Percentiles rank a stretch among this genome's conserved stretches.
phyloP scores from a whole-genome alignment of 1,140 invertebrate species.

The Neodiprion virginianus region DNA sequence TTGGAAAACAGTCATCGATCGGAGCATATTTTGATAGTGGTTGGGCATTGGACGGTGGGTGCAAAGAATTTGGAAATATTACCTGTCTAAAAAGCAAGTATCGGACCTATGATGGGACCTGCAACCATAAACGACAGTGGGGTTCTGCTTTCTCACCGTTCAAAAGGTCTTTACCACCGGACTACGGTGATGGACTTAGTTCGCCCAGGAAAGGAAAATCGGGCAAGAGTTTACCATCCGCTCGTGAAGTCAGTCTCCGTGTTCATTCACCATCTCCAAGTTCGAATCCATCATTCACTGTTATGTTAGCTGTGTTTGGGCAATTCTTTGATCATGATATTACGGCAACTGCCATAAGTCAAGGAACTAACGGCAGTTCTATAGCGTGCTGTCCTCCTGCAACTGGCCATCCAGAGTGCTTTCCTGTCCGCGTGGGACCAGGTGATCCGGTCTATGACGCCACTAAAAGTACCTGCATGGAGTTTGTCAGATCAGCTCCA shows the following conservation, averaged over 20 bases:
- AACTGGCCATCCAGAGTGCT: slow-evolving; percentile 79
- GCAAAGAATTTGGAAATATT: slow-evolving; percentile 34
- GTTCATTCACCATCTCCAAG: slow-evolving; percentile 76
- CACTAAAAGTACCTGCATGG: slow-evolving; percentile 77
- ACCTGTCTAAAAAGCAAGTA: slow-evolving; percentile 61
- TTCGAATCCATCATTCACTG: slow-evolving; percentile 76
- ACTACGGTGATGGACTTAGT: slow-evolving; percentile 81
- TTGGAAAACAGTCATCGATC: slow-evolving; percentile 40
- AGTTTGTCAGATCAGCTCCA: slow-evolving; percentile 84
- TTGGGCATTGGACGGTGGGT: slow-evolving; percentile 54
- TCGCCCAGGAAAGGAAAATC: slow-evolving; percentile 67
- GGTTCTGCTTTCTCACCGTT: slow-evolving; percentile 82
- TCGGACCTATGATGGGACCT: slow-evolving; percentile 77
- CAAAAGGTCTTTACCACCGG: slow-evolving; percentile 73
- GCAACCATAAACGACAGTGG: slow-evolving; percentile 75
- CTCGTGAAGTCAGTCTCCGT: slow-evolving; percentile 74
- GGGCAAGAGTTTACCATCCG: slow-evolving; percentile 70
- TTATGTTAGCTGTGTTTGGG: slow-evolving; percentile 89
- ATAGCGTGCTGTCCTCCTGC: slow-evolving; percentile 68
- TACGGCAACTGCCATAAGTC: slow-evolving; percentile 79
- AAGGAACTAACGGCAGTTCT: slow-evolving; percentile 68
- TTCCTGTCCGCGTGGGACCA: slow-evolving; percentile 72
- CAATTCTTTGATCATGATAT: slow-evolving; percentile 98
- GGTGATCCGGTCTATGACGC: slow-evolving; percentile 74
- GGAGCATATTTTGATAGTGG: slow-evolving; percentile 64